phyloP scores from a whole-genome alignment of 2,797 vertebrate species.

The Sebastes itinus region DNA sequence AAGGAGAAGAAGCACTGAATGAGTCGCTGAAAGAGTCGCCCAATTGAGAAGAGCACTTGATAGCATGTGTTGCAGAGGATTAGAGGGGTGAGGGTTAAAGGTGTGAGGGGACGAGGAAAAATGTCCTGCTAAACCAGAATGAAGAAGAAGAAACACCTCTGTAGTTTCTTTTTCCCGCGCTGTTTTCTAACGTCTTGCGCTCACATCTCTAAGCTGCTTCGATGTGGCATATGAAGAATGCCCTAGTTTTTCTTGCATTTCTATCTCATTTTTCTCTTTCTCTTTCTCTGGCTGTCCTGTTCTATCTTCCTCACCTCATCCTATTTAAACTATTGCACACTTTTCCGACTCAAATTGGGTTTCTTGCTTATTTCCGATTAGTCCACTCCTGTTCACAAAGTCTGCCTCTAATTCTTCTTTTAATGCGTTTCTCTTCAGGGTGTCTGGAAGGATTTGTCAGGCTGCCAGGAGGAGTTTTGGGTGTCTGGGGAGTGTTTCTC shows the following conservation, averaged over 20 bases:
- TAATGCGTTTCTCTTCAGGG: background rate
- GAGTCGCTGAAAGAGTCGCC: conserved; percentile 33
- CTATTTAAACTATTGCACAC: background rate
- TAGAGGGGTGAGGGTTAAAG: conserved; percentile 1
- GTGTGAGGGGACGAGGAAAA: conserved; percentile 11
- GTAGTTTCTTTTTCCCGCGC: background rate
- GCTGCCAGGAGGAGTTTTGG: conserved; percentile 20
- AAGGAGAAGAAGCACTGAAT: conserved; percentile 49
- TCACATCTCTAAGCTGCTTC: conserved; percentile 21
- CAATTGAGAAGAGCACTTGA: conserved; percentile 20
- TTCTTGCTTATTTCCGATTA: background rate
- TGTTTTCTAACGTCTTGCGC: conserved; percentile 7
- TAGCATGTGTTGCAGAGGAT: background rate
- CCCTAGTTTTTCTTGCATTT: conserved; percentile 24
- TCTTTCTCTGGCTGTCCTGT: conserved; percentile 8
- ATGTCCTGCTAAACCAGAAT: conserved; percentile 4
- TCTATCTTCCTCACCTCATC: background rate
- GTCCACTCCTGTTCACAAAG: background rate
- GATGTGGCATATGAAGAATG: conserved; percentile 29
- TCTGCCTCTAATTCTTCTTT: background rate
- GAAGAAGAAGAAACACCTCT: background rate
- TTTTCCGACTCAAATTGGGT: background rate
- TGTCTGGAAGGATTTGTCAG: conserved; percentile 23
- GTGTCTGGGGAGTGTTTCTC: conserved; percentile 35
- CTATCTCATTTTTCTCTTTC: conserved; percentile 16